Evolutionary conservation across 2,888 invertebrate genomes (phyloP).

Genomic region (Hypolimnas misippus): DNA sequence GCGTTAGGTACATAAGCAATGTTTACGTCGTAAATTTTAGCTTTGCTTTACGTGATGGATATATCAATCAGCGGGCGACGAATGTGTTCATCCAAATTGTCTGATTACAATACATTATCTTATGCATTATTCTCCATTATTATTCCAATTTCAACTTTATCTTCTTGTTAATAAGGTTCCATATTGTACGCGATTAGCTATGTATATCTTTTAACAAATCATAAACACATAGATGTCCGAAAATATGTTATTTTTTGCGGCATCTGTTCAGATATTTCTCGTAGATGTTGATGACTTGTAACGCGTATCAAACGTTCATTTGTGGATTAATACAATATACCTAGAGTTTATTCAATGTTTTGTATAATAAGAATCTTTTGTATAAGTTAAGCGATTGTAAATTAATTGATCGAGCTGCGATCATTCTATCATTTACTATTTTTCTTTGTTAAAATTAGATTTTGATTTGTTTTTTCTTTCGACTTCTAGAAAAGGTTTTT

Average conservation of each 20-base stretch:
- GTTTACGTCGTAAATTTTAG: conserved; percentile 44
- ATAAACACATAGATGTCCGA: conserved; percentile 9
- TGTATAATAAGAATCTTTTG: no score
- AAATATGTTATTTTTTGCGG: conserved; percentile 3
- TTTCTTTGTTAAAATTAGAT: no score
- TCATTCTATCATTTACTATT: no score
- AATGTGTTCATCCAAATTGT: conserved; percentile 43
- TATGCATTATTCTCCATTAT: not conserved
- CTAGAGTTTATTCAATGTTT: no score
- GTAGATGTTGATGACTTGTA: conserved; percentile 1
- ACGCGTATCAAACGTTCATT: not conserved
- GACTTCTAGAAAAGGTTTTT: no score
- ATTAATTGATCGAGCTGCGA: no score
- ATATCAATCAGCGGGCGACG: conserved; percentile 42
- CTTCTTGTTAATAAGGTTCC: not conserved
- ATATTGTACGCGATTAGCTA: not conserved
- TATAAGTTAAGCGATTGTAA: no score
- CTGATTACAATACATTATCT: conserved; percentile 40
- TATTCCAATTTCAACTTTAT: conserved; percentile 3
- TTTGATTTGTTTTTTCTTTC: no score
- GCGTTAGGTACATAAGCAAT: conserved; percentile 30
- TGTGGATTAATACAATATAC: not conserved
- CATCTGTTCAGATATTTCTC: not conserved
- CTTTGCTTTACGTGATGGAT: conserved; percentile 47
- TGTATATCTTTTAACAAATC: conserved; percentile 6